A percentile compares a stretch with the other conserved stretches of the same genome.
Evolutionary conservation across 2,888 invertebrate genomes (phyloP).

Genomic region (Polyommatus iphigenia): DNA sequence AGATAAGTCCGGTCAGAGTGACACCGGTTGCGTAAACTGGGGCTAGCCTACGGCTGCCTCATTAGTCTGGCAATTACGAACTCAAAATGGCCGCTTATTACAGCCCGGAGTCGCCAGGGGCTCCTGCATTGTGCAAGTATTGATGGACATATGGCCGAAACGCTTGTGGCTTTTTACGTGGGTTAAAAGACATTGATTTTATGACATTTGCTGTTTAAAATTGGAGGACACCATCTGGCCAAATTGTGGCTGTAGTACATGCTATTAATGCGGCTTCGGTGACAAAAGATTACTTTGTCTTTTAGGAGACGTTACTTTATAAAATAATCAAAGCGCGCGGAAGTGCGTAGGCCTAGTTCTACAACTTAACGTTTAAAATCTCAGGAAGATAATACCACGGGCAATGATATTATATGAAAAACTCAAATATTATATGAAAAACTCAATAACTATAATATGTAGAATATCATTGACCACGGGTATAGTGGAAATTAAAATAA

Average conservation of each 20-base stretch:
- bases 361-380: no score
- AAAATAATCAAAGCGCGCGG: no score
- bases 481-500: no score
- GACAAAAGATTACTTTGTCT: no score
- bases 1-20: slow-evolving; percentile 50
- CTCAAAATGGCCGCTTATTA: slow-evolving; percentile 75
- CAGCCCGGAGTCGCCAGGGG: slow-evolving; percentile 60
- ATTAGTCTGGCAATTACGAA: slow-evolving; percentile 73
- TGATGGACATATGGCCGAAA: slow-evolving; percentile 32
- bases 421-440: no score
- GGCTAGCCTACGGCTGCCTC: slow-evolving; percentile 69
- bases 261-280: no score
- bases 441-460: no score
- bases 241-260: background rate
- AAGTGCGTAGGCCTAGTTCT: no score
- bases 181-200: background rate
- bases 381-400: no score
- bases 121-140: slow-evolving; percentile 55
- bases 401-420: no score
- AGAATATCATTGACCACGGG: no score
- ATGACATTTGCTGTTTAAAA: background rate
- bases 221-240: background rate
- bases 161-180: slow-evolving; percentile 3
- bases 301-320: no score
- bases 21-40: slow-evolving; percentile 74